Conservation (phyloP, 2,888 invertebrate genomes). For the Argynnis bischoffii region DNA sequence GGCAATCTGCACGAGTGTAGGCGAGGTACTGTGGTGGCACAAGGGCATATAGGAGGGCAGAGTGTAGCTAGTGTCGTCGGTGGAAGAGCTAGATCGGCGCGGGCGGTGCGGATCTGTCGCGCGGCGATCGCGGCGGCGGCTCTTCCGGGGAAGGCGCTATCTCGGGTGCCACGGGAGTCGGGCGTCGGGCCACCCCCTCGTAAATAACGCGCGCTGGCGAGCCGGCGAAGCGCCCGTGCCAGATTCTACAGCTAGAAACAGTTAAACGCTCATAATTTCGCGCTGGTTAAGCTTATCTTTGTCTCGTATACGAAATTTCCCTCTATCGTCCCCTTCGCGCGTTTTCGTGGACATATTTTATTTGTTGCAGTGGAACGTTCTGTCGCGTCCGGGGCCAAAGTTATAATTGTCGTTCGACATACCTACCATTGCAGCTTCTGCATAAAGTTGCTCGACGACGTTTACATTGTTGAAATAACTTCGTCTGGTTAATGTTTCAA, state of each 20-base stretch:
- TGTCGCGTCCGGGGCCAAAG: constrained; percentile 75
- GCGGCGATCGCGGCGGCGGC: constrained; percentile 53
- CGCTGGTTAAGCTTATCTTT: constrained; percentile 83
- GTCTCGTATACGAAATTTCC: constrained; percentile 81
- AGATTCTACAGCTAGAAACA: constrained; percentile 83
- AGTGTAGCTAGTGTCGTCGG: constrained; percentile 44
- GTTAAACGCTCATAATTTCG: constrained; percentile 83
- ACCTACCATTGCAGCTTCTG: constrained; percentile 78
- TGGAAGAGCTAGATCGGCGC: constrained; percentile 47
- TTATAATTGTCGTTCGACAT: constrained; percentile 81
- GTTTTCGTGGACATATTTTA: constrained; percentile 78
- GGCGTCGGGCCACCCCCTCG: constrained; percentile 71
- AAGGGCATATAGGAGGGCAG: constrained; percentile 38
- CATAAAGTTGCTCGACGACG: constrained; percentile 70
- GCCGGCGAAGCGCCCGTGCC: constrained; percentile 82
- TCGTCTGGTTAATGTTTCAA: constrained; percentile 72
- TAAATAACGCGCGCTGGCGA: constrained; percentile 82
- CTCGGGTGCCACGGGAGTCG: constrained; percentile 68
- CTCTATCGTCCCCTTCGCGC: constrained; percentile 72
- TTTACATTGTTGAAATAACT: constrained; percentile 77
- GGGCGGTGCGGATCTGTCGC: constrained; percentile 46
- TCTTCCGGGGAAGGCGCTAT: constrained; percentile 80
- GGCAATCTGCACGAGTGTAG: constrained; percentile 72
- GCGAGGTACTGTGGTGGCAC: constrained; percentile 67
- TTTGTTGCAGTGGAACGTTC: constrained; percentile 74